Conservation (phyloP, 2,888 invertebrate genomes). For the Adineta ricciae region DNA sequence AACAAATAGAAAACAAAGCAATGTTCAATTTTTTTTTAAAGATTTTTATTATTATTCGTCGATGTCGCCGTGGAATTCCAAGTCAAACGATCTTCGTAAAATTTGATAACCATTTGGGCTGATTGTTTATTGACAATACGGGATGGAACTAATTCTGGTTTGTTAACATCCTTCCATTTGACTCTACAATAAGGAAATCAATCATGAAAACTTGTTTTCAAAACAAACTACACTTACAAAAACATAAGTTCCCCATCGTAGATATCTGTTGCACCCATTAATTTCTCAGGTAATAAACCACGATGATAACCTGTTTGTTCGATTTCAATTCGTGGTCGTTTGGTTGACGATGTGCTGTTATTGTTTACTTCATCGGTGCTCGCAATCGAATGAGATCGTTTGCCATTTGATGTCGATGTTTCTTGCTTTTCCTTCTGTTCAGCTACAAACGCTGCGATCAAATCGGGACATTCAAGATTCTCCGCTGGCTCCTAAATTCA, state of each 20-base stretch:
- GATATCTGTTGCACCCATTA: neutral
- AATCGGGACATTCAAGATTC: constrained; percentile 71
- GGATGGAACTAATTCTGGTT: neutral
- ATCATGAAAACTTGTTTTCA: neutral
- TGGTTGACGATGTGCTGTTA: neutral
- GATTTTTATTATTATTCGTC: neutral
- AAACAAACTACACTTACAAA: neutral
- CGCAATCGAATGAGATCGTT: neutral
- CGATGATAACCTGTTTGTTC: neutral
- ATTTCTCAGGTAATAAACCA: neutral
- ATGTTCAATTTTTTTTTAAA: neutral
- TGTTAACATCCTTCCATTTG: neutral
- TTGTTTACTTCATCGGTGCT: neutral
- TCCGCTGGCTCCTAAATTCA: constrained; percentile 81
- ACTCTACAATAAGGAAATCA: neutral
- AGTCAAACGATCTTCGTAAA: neutral
- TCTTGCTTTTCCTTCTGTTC: constrained; percentile 56
- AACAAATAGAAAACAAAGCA: neutral
- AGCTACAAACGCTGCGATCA: constrained; percentile 58
- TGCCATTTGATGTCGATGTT: neutral
- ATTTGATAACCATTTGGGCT: neutral
- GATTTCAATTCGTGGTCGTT: neutral
- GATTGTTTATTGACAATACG: neutral
- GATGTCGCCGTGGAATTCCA: neutral
- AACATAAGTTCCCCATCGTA: constrained; percentile 12